Percentiles rank a stretch among this genome's conserved stretches.
Evolutionary conservation across 2,888 invertebrate genomes (phyloP).

Genomic region (Synanthedon vespiformis): DNA sequence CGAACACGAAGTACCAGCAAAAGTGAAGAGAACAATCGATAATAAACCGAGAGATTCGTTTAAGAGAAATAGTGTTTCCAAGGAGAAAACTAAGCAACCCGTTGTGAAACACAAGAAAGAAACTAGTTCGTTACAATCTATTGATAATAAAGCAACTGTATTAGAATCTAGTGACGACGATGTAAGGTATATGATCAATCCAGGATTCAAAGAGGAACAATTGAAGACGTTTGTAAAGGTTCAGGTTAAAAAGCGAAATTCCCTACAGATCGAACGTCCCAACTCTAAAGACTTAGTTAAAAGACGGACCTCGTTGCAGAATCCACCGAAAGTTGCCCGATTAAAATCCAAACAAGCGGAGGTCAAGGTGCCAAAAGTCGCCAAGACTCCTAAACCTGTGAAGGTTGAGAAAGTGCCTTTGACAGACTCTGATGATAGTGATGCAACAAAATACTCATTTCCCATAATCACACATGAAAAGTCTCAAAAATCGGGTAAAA

Average conservation of each 20-base stretch:
- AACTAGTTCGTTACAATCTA: slow-evolving; percentile 10
- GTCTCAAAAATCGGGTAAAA: slow-evolving; percentile 2
- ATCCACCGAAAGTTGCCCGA: slow-evolving; percentile 46
- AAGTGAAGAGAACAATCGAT: slow-evolving; percentile 21
- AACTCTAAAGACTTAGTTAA: slow-evolving; percentile 47
- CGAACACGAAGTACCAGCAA: slow-evolving; percentile 13
- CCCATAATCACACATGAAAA: slow-evolving; percentile 22
- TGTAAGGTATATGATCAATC: slow-evolving; percentile 57
- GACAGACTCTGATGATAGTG: slow-evolving; percentile 58
- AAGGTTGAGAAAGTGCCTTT: slow-evolving; percentile 27
- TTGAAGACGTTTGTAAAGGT: slow-evolving; percentile 48
- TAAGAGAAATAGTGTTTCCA: slow-evolving; percentile 20
- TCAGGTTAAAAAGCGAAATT: slow-evolving; percentile 46
- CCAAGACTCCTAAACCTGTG: slow-evolving; percentile 13
- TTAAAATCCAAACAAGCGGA: slow-evolving; percentile 40
- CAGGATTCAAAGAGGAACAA: slow-evolving; percentile 37
- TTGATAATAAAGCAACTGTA: slow-evolving; percentile 13
- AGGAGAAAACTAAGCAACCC: slow-evolving; percentile 26
- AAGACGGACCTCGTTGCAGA: slow-evolving; percentile 49
- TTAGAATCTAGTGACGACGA: slow-evolving; percentile 49
- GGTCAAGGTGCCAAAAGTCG: slow-evolving; percentile 9
- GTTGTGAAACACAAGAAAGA: slow-evolving; percentile 33
- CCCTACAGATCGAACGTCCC: slow-evolving; percentile 52
- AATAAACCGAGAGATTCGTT: slow-evolving; percentile 12
- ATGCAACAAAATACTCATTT: slow-evolving; percentile 54